These are phyloP conservation scores for Gymnodraco acuticeps DNA, from an alignment of 2,797 vertebrate species.

Conservation along the genomic window DNA sequence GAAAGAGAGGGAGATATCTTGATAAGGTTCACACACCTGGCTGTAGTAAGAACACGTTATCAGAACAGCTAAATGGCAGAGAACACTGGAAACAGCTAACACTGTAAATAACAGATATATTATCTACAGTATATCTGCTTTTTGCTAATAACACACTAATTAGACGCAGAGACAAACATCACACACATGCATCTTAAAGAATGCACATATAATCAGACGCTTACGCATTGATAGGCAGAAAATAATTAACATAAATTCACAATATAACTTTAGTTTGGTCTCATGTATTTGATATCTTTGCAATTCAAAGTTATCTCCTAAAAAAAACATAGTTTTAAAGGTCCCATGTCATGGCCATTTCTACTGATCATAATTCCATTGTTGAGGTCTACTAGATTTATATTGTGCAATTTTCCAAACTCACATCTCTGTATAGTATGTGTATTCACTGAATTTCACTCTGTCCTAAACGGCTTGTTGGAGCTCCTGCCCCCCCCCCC, in stretches of 20 bases:
- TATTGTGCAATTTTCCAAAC: too few species aligned
- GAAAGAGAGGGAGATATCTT: conserved; percentile 75
- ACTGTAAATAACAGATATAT: conserved; percentile 28
- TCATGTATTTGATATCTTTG: conserved; percentile 79
- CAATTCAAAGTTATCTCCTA: conserved; percentile 9
- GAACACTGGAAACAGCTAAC: conserved; percentile 46
- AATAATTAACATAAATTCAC: conserved; percentile 42
- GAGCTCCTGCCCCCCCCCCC: too few species aligned
- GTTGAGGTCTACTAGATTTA: too few species aligned
- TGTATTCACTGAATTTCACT: too few species aligned
- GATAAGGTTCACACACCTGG: conserved; percentile 88
- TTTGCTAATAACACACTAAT: conserved; percentile 31
- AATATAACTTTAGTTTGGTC: conserved; percentile 64
- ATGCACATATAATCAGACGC: neutral
- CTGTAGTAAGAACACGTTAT: conserved; percentile 87
- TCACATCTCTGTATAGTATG: too few species aligned
- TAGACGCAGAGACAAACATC: neutral
- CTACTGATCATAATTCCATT: too few species aligned
- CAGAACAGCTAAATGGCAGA: conserved; percentile 63
- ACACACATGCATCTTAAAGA: neutral
- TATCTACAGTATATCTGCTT: conserved; percentile 32
- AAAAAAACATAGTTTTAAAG: too few species aligned
- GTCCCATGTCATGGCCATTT: too few species aligned
- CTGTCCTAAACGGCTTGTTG: too few species aligned
- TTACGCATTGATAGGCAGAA: neutral